Base-by-base conservation (phyloP, 2,113 vertebrate genomes). In the Eclectus roratus region DNA sequence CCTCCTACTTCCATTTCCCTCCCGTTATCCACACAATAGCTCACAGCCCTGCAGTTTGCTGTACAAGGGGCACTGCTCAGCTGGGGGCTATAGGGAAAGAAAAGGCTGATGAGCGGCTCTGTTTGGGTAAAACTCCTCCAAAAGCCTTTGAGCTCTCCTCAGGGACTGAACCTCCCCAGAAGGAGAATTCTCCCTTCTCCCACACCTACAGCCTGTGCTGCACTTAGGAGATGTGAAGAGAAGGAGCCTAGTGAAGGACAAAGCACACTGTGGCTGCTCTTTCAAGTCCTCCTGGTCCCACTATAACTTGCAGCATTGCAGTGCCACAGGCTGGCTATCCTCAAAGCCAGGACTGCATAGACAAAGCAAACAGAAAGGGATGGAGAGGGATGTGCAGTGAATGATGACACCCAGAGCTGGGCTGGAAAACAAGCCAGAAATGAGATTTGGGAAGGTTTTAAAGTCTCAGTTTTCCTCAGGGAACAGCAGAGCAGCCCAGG, bases 91-190 rank as follows among this genome's bases (percentile, higher is more conserved):
- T 3, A 61, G 39, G 56, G 16, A 33, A 18, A 77, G 28, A 52
- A 37, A 69, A 81, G 61, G 50, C 70, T 50, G 64, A 25, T 6
- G 3, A 44, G 24, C 1, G 29, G 17, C 55, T 31, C 52, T 17
- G 0, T 11, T 31, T 6, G 50, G 74, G 20, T 13, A 70, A 17
- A 37, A 27, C 16, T 49, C 55, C 28, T 65, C 39, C 31, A 13
- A 2, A 44, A 46, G 44, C 2, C 3, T 43, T 8, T 56, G 9
- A 49, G 7, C 28, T 69, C 4, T 0, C 23, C n/a, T 33, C 33
- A 6, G 43, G 13, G 80, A 39, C 44, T 33, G 5, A 1, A 1
- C 11, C 46, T 1, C 56, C 37, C 24, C 18, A 2, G 13, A 7
- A 55, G 47, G 0, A 73, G 68, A 58, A 35, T 6, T 17, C 64